Percentiles rank a stretch among this genome's conserved stretches.
Evolutionary conservation across 2,888 invertebrate genomes (phyloP).

Genomic region (Netelia melanura): DNA sequence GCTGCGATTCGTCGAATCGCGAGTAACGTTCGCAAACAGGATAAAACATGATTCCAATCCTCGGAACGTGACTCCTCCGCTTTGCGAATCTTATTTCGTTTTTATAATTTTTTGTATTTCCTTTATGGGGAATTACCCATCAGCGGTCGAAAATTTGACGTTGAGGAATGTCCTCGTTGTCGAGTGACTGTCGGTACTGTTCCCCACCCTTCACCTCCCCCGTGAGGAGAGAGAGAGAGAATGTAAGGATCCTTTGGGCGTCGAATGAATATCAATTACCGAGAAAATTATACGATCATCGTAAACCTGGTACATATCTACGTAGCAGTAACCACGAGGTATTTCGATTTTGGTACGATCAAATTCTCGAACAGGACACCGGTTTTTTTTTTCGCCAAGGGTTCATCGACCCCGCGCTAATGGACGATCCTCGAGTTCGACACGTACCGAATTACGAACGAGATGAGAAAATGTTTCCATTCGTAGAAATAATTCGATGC

Average conservation of each 20-base stretch:
- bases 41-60: slow-evolving; percentile 47
- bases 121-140: slow-evolving; percentile 48
- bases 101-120: slow-evolving; percentile 35
- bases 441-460: neutral
- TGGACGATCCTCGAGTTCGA: neutral
- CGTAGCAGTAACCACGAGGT: slow-evolving; percentile 4
- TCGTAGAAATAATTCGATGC: neutral
- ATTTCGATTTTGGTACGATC: slow-evolving; percentile 31
- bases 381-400: slow-evolving; percentile 28
- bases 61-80: slow-evolving; percentile 22
- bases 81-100: slow-evolving; percentile 28
- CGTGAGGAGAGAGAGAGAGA: neutral
- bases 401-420: slow-evolving; percentile 35
- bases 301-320: neutral
- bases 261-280: slow-evolving; percentile 62
- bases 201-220: too few relatives aligned
- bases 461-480: neutral
- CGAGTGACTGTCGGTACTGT: neutral
- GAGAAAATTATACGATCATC: slow-evolving; percentile 41
- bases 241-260: slow-evolving; percentile 13
- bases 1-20: slow-evolving; percentile 19
- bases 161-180: neutral
- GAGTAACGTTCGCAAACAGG: slow-evolving; percentile 12
- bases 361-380: slow-evolving; percentile 41
- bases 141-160: slow-evolving; percentile 21